A percentile compares a stretch with the other conserved stretches of the same genome.
These are phyloP conservation scores for Byasa hedistus DNA, from an alignment of 2,888 invertebrate genomes.

Conservation along the genomic window DNA sequence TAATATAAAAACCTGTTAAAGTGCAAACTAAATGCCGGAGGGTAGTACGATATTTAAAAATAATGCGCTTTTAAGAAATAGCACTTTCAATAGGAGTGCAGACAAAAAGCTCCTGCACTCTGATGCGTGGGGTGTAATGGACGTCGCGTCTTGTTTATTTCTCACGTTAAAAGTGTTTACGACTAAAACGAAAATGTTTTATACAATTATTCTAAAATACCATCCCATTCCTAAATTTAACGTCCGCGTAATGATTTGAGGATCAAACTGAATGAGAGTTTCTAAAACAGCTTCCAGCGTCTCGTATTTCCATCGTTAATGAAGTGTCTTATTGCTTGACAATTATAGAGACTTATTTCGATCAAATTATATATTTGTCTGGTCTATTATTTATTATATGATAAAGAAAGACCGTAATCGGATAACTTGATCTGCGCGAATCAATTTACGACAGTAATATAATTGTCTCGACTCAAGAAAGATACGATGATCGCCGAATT, in stretches of 20 bases:
- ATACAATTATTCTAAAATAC: background rate
- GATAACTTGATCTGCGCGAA: too few species aligned
- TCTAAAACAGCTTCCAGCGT: background rate
- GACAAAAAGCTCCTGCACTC: background rate
- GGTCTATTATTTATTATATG: background rate
- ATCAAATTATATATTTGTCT: background rate
- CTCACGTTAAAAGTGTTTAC: conserved; percentile 7
- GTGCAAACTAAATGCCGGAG: too few species aligned
- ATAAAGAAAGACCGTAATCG: too few species aligned
- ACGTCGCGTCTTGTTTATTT: conserved; percentile 11
- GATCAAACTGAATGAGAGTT: background rate
- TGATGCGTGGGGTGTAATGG: conserved; percentile 10
- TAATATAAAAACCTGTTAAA: too few species aligned
- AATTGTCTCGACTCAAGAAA: too few species aligned
- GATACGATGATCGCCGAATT: too few species aligned
- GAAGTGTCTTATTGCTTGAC: conserved; percentile 1
- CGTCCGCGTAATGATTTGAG: background rate
- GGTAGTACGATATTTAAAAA: background rate
- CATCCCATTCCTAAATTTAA: background rate
- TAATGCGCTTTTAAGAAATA: background rate
- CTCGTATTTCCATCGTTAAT: background rate
- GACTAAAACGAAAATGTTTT: background rate
- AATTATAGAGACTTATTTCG: background rate
- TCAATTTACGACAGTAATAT: too few species aligned
- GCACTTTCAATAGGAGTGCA: background rate